Evolutionary conservation across 2,888 invertebrate genomes (phyloP), one percentile per base, ranked within the genome.

Genomic region (Caenorhabditis panamensis): DNA sequence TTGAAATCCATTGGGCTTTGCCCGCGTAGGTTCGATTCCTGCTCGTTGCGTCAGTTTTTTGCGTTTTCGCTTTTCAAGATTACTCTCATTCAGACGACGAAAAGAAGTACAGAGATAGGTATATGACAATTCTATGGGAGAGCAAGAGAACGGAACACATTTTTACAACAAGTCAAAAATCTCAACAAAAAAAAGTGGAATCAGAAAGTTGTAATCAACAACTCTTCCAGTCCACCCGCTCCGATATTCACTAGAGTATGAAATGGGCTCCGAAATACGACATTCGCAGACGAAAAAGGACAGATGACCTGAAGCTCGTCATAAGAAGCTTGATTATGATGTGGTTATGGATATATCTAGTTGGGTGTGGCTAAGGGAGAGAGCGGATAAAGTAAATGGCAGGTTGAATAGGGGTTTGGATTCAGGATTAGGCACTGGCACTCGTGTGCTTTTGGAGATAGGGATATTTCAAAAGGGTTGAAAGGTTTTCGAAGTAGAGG

Each of bases 21-120:
- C 93, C 93, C 93, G 93, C 93, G 92, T 93, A 93, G 93, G 93
- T 93, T 93, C 93, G 93, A 93, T 93, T 93, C 93, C 93, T 93
- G 93, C 93, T 93, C 90, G 91, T 86, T 88, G 88, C 88, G 88
- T 69, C 28, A 54, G 2, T 0, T 67, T 71, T 71, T 72, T 71
- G 58, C 36, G 28, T 69, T 66, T 49, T 71, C 31, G 54, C 47
- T 47, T 2, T 18, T 6, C n/a, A 47, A 18, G 47, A 11, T 47
- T 6, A 13, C 13, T 41, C 13, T 41, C 41, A 41, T 13, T 2
- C 2, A 13, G 13, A 47, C 2, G 18, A 47, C 13, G 41, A 41
- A 41, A 41, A 41, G 6, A n/a, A n/a, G n/a, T n/a, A n/a, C n/a
- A n/a, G n/a, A n/a, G n/a, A n/a, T n/a, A n/a, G n/a, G n/a, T n/a